Conservation (phyloP, 2,888 invertebrate species). For the Villa cingulata region DNA sequence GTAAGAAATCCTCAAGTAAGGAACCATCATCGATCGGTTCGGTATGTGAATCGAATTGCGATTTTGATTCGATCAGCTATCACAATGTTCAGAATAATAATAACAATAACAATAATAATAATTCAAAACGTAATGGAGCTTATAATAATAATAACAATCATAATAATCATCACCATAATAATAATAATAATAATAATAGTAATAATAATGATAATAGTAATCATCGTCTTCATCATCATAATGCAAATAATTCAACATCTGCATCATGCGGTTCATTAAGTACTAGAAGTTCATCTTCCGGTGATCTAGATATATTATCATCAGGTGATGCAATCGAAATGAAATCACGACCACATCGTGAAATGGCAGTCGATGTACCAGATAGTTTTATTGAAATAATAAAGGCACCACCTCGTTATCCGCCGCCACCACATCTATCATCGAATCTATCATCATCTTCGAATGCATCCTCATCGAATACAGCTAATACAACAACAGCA, state of each 20-base stretch:
- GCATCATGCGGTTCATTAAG: slow-evolving; percentile 22
- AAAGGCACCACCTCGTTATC: slow-evolving; percentile 59
- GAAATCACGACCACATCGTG: slow-evolving; percentile 37
- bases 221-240: not conserved
- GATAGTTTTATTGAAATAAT: slow-evolving; percentile 73
- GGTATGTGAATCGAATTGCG: slow-evolving; percentile 18
- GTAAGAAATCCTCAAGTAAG: slow-evolving; percentile 23
- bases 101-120: slow-evolving; percentile 13
- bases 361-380: slow-evolving; percentile 78
- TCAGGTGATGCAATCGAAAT: slow-evolving; percentile 26
- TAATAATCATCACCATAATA: slow-evolving; percentile 17
- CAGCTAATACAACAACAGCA: slow-evolving; percentile 25
- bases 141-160: no score
- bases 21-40: slow-evolving; percentile 16
- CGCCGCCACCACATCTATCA: slow-evolving; percentile 39
- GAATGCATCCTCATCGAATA: slow-evolving; percentile 24
- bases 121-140: not conserved
- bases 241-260: slow-evolving; percentile 12
- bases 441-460: slow-evolving; percentile 28
- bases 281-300: slow-evolving; percentile 24
- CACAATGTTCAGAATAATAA: slow-evolving; percentile 24
- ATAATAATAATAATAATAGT: not conserved
- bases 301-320: slow-evolving; percentile 26
- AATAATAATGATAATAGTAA: not conserved
- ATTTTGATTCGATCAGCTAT: slow-evolving; percentile 32